A percentile compares a stretch with the other conserved stretches of the same genome.
Conservation (phyloP, 1,140 invertebrate species). For the Ceratosolen fusciceps region DNA sequence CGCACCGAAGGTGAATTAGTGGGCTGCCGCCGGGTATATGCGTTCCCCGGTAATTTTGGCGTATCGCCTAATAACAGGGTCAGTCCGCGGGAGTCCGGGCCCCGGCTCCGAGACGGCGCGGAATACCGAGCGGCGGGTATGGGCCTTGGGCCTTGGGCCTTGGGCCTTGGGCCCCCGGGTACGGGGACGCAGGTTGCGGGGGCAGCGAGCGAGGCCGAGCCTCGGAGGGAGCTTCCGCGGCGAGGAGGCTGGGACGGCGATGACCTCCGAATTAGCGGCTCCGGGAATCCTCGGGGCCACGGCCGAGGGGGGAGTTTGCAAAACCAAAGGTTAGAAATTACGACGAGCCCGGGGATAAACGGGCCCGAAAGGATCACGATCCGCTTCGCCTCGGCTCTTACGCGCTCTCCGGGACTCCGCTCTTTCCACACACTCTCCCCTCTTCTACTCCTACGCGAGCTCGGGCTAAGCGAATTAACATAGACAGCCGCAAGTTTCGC, state of each 20-base stretch:
- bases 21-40: not conserved
- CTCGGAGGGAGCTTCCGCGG: not conserved
- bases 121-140: not conserved
- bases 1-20: conserved; percentile 21
- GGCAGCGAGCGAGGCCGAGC: too few relatives aligned
- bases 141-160: not conserved
- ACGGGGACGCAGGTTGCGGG: not conserved
- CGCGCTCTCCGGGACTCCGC: not conserved
- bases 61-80: conserved; percentile 41
- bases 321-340: too few relatives aligned
- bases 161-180: not conserved
- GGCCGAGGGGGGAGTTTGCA: too few relatives aligned
- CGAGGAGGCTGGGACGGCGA: too few relatives aligned
- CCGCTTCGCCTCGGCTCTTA: not conserved
- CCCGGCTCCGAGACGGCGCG: not conserved
- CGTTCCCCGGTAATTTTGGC: conserved; percentile 20
- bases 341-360: too few relatives aligned
- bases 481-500: not conserved
- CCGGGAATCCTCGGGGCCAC: too few relatives aligned
- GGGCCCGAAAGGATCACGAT: too few relatives aligned
- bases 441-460: not conserved
- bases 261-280: not conserved
- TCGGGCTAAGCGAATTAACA: not conserved
- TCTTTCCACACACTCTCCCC: too few relatives aligned
- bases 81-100: not conserved